A percentile compares a stretch with the other conserved stretches of the same genome.
Evolutionary conservation across 2,797 vertebrate species (phyloP).

Genomic region (Micropoecilia bifurca): DNA sequence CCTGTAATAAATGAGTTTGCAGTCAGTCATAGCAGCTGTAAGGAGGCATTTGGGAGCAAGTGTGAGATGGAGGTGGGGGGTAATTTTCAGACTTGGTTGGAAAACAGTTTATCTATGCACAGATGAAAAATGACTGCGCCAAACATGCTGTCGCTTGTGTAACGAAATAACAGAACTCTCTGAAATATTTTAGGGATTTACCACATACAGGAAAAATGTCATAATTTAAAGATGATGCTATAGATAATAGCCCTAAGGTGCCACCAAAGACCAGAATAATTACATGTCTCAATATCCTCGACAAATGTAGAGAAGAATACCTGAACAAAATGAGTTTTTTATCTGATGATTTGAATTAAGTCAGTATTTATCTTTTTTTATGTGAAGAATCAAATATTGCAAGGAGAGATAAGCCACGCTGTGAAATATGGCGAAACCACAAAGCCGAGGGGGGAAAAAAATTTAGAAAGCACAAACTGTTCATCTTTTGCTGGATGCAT

Average conservation of each 20-base stretch:
- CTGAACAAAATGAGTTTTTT: neutral
- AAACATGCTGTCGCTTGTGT: slow-evolving; percentile 35
- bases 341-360: neutral
- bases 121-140: slow-evolving; percentile 66
- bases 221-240: neutral
- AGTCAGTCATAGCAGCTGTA: slow-evolving; percentile 77
- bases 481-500: neutral
- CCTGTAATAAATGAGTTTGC: slow-evolving; percentile 83
- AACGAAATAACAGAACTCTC: slow-evolving; percentile 23
- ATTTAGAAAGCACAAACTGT: neutral
- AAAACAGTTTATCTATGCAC: slow-evolving; percentile 60
- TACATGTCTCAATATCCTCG: neutral
- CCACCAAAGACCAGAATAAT: slow-evolving; percentile 9
- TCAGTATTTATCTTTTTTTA: neutral
- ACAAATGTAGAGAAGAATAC: neutral
- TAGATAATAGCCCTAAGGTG: slow-evolving; percentile 1
- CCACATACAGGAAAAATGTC: neutral
- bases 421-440: neutral
- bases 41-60: slow-evolving; percentile 77
- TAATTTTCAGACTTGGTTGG: slow-evolving; percentile 40
- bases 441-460: neutral
- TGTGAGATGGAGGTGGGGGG: slow-evolving; percentile 30
- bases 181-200: slow-evolving; percentile 19
- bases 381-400: neutral
- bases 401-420: neutral